Evolutionary conservation across 2,797 vertebrate genomes (phyloP).

Genomic region (Melanotaenia parkinsoni): DNA sequence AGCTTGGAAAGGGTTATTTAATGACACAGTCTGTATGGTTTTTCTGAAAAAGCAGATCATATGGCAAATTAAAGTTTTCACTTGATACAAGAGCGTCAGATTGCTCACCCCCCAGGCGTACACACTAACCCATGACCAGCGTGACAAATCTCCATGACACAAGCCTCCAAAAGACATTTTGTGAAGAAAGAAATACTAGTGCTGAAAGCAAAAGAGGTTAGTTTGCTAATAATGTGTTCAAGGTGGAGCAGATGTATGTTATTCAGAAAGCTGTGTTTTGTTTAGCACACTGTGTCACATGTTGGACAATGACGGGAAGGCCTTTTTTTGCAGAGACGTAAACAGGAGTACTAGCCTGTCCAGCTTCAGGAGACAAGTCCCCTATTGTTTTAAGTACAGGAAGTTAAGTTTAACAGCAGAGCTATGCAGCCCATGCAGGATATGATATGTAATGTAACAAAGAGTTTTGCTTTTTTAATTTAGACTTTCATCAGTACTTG

Average conservation of each 20-base stretch:
- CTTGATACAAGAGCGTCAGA: not conserved
- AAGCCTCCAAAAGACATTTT: conserved; percentile 31
- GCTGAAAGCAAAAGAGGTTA: conserved; percentile 26
- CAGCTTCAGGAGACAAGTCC: conserved; percentile 60
- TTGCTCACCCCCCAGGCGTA: not conserved
- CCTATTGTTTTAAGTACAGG: conserved; percentile 75
- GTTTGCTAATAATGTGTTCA: conserved; percentile 30
- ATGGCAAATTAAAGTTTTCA: not conserved
- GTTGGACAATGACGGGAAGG: conserved; percentile 81
- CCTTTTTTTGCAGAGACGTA: conserved; percentile 51
- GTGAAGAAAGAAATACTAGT: conserved; percentile 14
- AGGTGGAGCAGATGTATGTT: conserved; percentile 8
- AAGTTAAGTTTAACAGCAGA: conserved; percentile 69
- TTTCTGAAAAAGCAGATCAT: not conserved
- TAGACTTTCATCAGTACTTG: conserved; percentile 4
- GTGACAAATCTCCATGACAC: conserved; percentile 57
- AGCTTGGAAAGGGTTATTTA: not conserved
- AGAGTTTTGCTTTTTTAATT: conserved; percentile 1
- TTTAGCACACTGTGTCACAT: conserved; percentile 35
- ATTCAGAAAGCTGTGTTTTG: conserved; percentile 45
- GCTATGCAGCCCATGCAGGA: conserved; percentile 58
- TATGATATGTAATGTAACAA: conserved; percentile 42
- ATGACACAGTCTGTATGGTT: not conserved
- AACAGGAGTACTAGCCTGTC: conserved; percentile 60
- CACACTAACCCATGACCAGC: conserved; percentile 57